phyloP scores from a whole-genome alignment of 2,797 vertebrate species.

The Poecilia gillii region DNA sequence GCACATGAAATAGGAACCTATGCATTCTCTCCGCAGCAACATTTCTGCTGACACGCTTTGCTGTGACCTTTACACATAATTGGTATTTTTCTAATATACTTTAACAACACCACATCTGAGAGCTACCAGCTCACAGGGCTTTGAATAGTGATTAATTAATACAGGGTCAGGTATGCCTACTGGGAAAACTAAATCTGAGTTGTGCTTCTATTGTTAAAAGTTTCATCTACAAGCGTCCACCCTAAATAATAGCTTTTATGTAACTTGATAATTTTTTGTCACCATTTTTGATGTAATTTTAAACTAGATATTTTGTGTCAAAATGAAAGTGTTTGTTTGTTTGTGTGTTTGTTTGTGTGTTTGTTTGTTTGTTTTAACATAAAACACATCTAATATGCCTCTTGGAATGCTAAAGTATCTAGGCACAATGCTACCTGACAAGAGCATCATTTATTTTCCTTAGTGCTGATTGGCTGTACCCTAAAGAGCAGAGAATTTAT shows the following conservation, averaged over 20 bases:
- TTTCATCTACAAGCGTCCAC: not conserved
- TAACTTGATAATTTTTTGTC: not conserved
- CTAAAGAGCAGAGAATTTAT: not conserved
- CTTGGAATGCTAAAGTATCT: not conserved
- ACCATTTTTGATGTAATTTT: not conserved
- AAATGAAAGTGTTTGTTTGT: not conserved
- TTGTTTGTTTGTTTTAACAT: not conserved
- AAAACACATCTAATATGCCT: not conserved
- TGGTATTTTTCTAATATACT: conserved; percentile 27
- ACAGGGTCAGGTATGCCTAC: not conserved
- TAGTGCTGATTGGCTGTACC: not conserved
- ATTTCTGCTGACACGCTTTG: conserved; percentile 50
- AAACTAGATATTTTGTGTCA: not conserved
- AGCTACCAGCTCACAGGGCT: not conserved
- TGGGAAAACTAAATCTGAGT: not conserved
- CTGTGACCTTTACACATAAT: conserved; percentile 61
- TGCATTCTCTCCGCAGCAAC: conserved; percentile 25
- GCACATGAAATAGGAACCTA: conserved; percentile 16
- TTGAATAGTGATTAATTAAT: not conserved
- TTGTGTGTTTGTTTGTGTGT: too few species aligned
- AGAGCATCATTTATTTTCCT: not conserved
- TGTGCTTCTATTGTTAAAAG: not conserved
- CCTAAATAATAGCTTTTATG: not conserved
- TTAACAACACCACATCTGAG: conserved; percentile 4
- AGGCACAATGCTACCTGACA: not conserved